Evolutionary conservation across 2,888 invertebrate species (phyloP).

Genomic region (Chymomyza caudatula): DNA sequence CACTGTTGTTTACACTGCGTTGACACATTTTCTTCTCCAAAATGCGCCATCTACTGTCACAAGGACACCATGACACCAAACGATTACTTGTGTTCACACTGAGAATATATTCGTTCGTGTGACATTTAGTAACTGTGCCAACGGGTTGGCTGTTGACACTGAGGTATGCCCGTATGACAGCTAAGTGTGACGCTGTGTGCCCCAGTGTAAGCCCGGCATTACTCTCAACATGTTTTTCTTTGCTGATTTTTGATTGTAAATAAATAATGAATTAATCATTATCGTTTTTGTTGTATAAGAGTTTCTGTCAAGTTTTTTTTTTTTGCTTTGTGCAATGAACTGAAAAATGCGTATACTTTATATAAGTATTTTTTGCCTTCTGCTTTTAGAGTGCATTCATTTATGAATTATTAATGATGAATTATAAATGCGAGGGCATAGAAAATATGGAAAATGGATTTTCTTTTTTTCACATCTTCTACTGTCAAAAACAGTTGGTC

Average conservation of each 20-base stretch:
- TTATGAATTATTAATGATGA: constrained; percentile 68
- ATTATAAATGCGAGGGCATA: constrained; percentile 28
- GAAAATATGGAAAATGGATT: background rate
- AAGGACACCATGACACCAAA: too few relatives aligned
- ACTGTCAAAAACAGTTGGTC: constrained; percentile 45
- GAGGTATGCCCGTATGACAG: too few relatives aligned
- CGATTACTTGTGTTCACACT: too few relatives aligned
- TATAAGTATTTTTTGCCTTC: constrained; percentile 1
- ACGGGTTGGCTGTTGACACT: too few relatives aligned
- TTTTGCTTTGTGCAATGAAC: constrained; percentile 42
- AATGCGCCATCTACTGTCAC: too few relatives aligned
- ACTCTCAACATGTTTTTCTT: background rate
- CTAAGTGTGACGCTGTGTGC: too few relatives aligned
- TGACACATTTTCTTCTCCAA: too few relatives aligned
- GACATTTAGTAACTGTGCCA: too few relatives aligned
- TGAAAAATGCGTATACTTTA: constrained; percentile 34
- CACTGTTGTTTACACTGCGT: too few relatives aligned
- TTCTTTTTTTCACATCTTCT: constrained; percentile 3
- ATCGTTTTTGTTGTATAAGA: constrained; percentile 24
- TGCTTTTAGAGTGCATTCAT: constrained; percentile 36
- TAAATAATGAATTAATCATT: constrained; percentile 66
- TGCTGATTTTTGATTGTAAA: constrained; percentile 34
- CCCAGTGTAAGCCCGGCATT: too few relatives aligned
- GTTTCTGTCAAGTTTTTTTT: constrained; percentile 18
- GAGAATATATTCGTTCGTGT: too few relatives aligned